Percentiles rank a stretch among this genome's conserved stretches.
Conservation (phyloP, 2,113 vertebrate genomes). For the Uria aalge region DNA sequence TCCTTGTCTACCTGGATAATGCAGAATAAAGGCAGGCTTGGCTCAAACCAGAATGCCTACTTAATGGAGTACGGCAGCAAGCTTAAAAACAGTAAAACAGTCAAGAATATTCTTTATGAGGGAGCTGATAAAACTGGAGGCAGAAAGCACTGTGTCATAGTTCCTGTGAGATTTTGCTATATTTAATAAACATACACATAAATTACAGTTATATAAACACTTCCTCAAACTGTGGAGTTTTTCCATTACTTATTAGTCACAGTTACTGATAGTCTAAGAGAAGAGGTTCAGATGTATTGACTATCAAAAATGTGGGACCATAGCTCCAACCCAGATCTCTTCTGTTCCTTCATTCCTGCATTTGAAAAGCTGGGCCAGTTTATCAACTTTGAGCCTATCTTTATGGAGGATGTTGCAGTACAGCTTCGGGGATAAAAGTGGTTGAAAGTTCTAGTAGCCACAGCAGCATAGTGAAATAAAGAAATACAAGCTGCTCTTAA, state of each 20-base stretch:
- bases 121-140: not conserved
- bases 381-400: not conserved
- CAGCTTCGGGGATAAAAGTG: not conserved
- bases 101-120: not conserved
- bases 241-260: not conserved
- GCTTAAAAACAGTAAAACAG: not conserved
- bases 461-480: not conserved
- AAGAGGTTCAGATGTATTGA: not conserved
- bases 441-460: not conserved
- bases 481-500: not conserved
- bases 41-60: not conserved
- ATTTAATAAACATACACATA: slow-evolving; percentile 30
- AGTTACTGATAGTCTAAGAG: not conserved
- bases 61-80: not conserved
- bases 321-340: not conserved
- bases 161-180: slow-evolving; percentile 30
- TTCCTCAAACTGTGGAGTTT: not conserved
- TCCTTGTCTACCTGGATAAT: not conserved
- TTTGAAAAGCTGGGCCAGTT: not conserved
- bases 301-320: not conserved
- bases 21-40: not conserved
- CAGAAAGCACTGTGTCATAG: slow-evolving; percentile 24
- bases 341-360: not conserved
- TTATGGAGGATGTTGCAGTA: not conserved
- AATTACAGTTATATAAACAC: slow-evolving; percentile 41